Conservation (phyloP, 2,113 vertebrate genomes). For the Onychostruthus taczanowskii region DNA sequence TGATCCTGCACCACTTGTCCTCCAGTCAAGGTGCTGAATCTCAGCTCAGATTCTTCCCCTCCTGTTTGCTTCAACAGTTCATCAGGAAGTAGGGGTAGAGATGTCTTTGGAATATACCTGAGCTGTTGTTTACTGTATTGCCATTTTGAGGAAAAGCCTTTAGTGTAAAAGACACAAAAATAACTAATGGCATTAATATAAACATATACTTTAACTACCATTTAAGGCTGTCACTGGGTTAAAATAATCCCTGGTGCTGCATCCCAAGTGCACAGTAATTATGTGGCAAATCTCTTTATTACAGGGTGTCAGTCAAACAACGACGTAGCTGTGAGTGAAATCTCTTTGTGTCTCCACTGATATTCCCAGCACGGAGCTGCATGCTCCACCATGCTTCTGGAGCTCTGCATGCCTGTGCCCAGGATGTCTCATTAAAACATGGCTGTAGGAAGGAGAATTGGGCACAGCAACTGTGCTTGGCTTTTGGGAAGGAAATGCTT, state of each 20-base stretch:
- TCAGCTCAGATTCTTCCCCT: neutral
- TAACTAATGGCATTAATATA: conserved; percentile 33
- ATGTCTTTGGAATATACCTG: neutral
- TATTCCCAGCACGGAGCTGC: conserved; percentile 11
- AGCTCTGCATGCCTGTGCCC: neutral
- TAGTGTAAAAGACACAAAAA: conserved; percentile 25
- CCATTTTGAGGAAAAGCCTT: neutral
- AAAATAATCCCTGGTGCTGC: neutral
- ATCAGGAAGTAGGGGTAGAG: neutral
- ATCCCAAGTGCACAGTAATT: conserved; percentile 43
- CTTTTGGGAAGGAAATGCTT: neutral
- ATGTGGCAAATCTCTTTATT: conserved; percentile 49
- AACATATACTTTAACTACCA: conserved; percentile 24
- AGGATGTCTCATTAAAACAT: neutral
- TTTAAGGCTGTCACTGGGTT: conserved; percentile 50
- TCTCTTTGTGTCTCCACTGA: neutral
- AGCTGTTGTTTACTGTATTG: neutral
- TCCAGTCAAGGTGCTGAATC: neutral
- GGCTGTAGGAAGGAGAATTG: neutral
- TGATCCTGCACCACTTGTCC: neutral
- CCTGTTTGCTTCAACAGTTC: neutral
- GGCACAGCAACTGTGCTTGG: neutral
- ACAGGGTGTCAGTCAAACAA: conserved; percentile 34
- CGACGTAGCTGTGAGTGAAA: neutral
- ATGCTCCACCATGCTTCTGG: neutral